Base-by-base conservation (phyloP, 2,888 invertebrate genomes). In the Branchellion lobata region DNA sequence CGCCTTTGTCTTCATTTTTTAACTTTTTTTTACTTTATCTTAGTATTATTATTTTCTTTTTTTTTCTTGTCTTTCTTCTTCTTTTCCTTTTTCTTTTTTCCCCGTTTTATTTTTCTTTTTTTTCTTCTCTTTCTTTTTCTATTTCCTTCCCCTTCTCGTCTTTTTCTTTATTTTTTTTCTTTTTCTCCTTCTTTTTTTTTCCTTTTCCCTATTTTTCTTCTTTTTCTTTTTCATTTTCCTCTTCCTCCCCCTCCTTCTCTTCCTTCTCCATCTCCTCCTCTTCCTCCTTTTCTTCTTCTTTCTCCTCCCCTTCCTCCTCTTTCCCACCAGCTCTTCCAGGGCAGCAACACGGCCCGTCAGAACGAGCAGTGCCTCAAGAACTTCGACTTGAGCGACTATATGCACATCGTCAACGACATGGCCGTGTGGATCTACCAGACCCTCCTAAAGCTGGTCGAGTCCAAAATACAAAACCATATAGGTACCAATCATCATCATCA, bases 301-400 rank as follows among this genome's bases (percentile, higher is more conserved):
- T n/a, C n/a, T n/a, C n/a, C n/a, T n/a, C n/a, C n/a, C n/a, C n/a
- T n/a, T n/a, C n/a, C n/a, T n/a, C n/a, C n/a, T n/a, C n/a, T n/a
- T n/a, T n/a, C n/a, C n/a, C 61, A 40, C 0, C 82, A 88, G 86
- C 91, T 92, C 8, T 96, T 94, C 89, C 93, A 94, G 85, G 88
- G 91, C 0, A 91, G 92, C 34, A 97, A 96, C 87, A 93, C 95
- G 0, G 91, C 92, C 0, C 92, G 92, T 1, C 96, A 97, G 88
- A 96, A 95, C 87, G 94, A 95, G 83, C 96, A 98, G 86, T 93
- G 94, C 84, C 87, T 95, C 69, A 90, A 93, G 79, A 95, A 96
- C 86, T 98, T 97, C 87, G 96, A 98, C 89, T 90, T 97, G 21
- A 93, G 93, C 0, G 96, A 96, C 88, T 97, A 95, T 86, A 89